Conservation (phyloP, 2,113 vertebrate genomes). For the Dicerorhinus sumatrensis region DNA sequence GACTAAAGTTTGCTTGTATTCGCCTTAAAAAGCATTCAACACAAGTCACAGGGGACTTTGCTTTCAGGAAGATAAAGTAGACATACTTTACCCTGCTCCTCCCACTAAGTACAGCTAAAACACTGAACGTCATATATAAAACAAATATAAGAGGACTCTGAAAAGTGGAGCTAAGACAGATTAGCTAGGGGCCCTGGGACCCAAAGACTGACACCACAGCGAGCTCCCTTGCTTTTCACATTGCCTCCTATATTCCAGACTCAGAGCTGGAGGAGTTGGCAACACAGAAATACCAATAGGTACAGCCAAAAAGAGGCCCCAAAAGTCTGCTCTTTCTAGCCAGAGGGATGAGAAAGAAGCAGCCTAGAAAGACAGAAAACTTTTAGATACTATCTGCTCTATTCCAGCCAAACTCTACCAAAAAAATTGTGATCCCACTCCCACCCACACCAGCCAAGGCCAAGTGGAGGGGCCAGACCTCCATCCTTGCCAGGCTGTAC, state of each 20-base stretch:
- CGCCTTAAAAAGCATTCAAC: neutral
- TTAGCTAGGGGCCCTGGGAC: no score
- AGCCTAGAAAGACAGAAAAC: neutral
- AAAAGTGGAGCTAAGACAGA: neutral
- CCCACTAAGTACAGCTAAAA: neutral
- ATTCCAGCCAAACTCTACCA: neutral
- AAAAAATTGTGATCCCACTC: neutral
- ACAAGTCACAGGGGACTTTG: neutral
- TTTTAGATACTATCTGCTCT: neutral
- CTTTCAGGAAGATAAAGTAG: neutral
- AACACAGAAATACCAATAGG: neutral
- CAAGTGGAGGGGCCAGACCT: accelerated
- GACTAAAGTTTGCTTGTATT: neutral
- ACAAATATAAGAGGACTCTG: neutral
- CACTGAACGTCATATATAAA: no score
- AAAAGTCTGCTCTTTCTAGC: neutral
- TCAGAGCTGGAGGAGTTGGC: neutral
- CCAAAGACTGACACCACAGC: no score
- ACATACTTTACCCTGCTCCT: neutral
- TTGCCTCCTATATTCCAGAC: neutral
- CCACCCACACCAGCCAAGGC: neutral
- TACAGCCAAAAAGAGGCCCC: no score
- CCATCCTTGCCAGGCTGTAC: neutral
- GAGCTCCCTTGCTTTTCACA: no score
- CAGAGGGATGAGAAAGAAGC: neutral